A percentile compares a stretch with the other conserved stretches of the same genome.
Evolutionary conservation across 2,888 invertebrate genomes (phyloP).

Genomic region (Lissonota sp.): DNA sequence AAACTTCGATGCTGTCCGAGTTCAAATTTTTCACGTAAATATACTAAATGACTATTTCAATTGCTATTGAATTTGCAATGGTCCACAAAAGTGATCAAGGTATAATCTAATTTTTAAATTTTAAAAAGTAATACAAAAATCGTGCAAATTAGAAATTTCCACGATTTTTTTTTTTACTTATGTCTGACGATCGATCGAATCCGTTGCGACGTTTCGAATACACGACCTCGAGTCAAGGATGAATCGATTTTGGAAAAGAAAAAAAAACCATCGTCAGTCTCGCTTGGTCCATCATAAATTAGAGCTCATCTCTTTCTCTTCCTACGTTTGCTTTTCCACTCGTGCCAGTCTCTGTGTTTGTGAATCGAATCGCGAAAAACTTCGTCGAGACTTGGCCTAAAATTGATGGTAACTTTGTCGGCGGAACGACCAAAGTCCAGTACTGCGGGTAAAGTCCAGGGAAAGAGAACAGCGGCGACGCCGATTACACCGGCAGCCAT

Average conservation of each 20-base stretch:
- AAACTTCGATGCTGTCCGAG: no score
- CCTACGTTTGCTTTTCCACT: conserved; percentile 79
- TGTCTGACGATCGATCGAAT: conserved; percentile 22
- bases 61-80: no score
- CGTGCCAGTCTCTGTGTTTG: conserved; percentile 74
- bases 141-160: not conserved
- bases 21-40: no score
- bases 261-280: not conserved
- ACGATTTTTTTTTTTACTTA: not conserved
- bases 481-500: conserved; percentile 87
- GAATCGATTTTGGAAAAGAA: conserved; percentile 5
- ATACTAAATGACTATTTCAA: no score
- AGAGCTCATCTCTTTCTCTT: conserved; percentile 76
- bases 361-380: conserved; percentile 73
- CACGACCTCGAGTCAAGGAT: conserved; percentile 2
- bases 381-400: conserved; percentile 73
- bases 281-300: conserved; percentile 44
- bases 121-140: not conserved
- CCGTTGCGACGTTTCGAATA: conserved; percentile 15
- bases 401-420: conserved; percentile 65
- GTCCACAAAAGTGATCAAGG: no score
- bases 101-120: no score
- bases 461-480: conserved; percentile 87
- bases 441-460: conserved; percentile 86
- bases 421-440: conserved; percentile 76